These are phyloP conservation scores for Camponotus fellah DNA, from an alignment of 2,888 invertebrate species.

Conservation along the genomic window DNA sequence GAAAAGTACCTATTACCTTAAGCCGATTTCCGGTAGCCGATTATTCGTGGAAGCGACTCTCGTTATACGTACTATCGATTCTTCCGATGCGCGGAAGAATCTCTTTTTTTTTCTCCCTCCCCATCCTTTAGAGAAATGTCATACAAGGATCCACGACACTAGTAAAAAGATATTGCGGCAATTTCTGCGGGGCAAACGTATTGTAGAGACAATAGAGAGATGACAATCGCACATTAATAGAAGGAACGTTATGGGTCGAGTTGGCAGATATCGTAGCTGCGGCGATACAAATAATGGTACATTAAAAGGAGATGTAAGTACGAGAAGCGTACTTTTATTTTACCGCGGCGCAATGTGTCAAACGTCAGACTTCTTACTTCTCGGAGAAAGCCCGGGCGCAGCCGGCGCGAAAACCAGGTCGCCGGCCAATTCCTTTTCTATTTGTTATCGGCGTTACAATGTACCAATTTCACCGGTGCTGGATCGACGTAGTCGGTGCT, in stretches of 20 bases:
- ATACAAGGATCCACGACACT: conserved; percentile 27
- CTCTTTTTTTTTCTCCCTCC: neutral
- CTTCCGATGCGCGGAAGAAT: conserved; percentile 13
- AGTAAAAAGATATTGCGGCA: conserved; percentile 24
- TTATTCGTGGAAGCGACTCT: conserved; percentile 48
- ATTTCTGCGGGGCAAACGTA: conserved; percentile 17
- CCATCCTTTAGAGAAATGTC: neutral
- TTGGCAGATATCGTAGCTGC: conserved; percentile 27
- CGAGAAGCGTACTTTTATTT: conserved; percentile 45
- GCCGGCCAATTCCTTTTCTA: conserved; percentile 54
- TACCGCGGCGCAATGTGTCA: conserved; percentile 47
- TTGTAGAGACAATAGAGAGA: conserved; percentile 17
- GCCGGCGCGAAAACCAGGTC: conserved; percentile 47
- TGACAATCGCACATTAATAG: conserved; percentile 31
- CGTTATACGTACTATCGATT: conserved; percentile 44
- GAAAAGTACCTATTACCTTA: conserved; percentile 57
- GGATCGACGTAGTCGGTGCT: conserved; percentile 54
- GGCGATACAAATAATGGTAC: conserved; percentile 44
- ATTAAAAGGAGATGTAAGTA: conserved; percentile 37
- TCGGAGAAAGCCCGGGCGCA: conserved; percentile 3
- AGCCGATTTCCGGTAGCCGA: conserved; percentile 59
- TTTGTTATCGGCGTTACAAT: conserved; percentile 56
- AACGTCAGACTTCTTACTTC: conserved; percentile 50
- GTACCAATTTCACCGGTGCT: conserved; percentile 49
- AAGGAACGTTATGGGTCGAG: conserved; percentile 18